Evolutionary conservation across 1,140 invertebrate genomes (phyloP).

Genomic region (Formica selysi): DNA sequence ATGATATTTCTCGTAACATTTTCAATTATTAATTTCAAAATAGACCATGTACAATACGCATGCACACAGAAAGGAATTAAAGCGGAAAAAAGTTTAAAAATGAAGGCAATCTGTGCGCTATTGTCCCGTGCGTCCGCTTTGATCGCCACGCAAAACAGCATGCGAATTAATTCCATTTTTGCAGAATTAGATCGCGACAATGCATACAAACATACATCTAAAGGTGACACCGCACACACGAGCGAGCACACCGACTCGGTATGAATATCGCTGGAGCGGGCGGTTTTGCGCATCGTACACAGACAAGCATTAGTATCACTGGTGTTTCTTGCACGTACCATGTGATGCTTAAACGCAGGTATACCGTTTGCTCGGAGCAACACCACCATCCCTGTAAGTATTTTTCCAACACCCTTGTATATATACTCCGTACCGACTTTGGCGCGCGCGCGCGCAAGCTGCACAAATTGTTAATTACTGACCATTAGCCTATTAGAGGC

Average conservation of each 20-base stretch:
- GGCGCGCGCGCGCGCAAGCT: background rate
- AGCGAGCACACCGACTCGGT: background rate
- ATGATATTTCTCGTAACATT: background rate
- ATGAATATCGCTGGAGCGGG: slow-evolving; percentile 37
- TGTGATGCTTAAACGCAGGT: slow-evolving; percentile 28
- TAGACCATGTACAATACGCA: background rate
- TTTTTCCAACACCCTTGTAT: slow-evolving; percentile 37
- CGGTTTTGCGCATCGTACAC: slow-evolving; percentile 12
- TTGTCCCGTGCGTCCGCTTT: background rate
- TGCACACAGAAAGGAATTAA: background rate
- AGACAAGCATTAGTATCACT: background rate
- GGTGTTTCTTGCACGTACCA: slow-evolving; percentile 48
- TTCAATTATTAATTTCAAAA: slow-evolving; percentile 14
- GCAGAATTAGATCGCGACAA: slow-evolving; percentile 28
- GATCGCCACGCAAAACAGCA: slow-evolving; percentile 22
- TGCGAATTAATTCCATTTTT: slow-evolving; percentile 41
- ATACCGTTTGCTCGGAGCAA: slow-evolving; percentile 1
- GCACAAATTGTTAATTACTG: slow-evolving; percentile 58
- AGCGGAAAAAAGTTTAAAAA: background rate
- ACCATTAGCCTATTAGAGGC: slow-evolving; percentile 53
- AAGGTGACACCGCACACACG: background rate
- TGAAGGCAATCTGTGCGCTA: background rate
- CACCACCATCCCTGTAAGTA: slow-evolving; percentile 3
- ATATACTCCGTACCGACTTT: slow-evolving; percentile 1
- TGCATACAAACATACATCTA: background rate